phyloP scores from a whole-genome alignment of 2,113 vertebrate genomes.

The Steatornis caripensis region DNA sequence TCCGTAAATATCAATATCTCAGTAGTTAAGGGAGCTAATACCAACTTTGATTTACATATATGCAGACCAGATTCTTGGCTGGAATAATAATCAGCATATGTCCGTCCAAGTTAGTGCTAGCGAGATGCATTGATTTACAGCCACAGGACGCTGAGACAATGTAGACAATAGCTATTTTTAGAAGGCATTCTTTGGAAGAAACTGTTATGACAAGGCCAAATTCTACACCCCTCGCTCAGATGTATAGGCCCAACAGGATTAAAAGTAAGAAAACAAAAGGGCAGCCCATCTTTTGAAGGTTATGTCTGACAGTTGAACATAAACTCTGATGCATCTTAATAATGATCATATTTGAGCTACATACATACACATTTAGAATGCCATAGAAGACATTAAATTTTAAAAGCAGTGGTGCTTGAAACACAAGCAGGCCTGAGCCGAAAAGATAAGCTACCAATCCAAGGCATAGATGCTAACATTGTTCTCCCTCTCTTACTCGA shows the following conservation, averaged over 20 bases:
- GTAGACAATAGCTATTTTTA: not conserved
- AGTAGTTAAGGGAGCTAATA: not conserved
- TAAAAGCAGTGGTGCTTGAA: slow-evolving; percentile 15
- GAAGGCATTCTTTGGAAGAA: not conserved
- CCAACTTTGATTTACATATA: not conserved
- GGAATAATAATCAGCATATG: not conserved
- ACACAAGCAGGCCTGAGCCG: not conserved
- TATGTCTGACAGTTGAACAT: not conserved
- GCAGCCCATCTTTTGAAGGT: not conserved
- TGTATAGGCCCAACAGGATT: not conserved
- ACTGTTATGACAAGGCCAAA: not conserved
- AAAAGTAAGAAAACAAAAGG: not conserved
- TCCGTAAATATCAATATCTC: not conserved
- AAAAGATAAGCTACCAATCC: slow-evolving; percentile 37
- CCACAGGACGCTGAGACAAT: not conserved
- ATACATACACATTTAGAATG: not conserved
- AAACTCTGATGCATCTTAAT: not conserved
- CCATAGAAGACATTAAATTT: not conserved
- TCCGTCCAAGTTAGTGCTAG: not conserved
- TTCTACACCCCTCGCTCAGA: not conserved
- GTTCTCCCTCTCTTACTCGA: slow-evolving; percentile 16
- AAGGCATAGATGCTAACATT: not conserved
- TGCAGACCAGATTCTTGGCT: not conserved
- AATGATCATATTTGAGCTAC: not conserved
- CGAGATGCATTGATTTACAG: not conserved